Evolutionary conservation across 2,113 vertebrate species (phyloP), one percentile per base, ranked within the genome.

Genomic region (Tragelaphus imberbis): DNA sequence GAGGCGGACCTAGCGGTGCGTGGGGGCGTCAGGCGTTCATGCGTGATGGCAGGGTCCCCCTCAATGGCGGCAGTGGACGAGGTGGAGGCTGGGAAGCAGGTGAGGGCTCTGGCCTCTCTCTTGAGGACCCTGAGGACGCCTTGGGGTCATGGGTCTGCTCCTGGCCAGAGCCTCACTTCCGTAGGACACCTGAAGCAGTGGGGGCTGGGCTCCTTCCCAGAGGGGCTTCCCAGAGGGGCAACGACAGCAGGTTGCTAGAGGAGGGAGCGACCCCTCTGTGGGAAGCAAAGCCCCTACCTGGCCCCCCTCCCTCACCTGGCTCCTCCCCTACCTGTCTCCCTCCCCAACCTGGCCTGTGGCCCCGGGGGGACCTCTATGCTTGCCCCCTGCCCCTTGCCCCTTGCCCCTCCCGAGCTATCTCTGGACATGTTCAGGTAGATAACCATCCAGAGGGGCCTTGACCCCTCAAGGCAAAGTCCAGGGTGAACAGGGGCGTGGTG

Each of bases 1-100:
- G 53, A 27, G 51, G 14, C 7, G 11, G 28, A 5, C 11, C 59
- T 6, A 8, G 4, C 2, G 0, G 10, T 3, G 17, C 0, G 2
- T 61, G 36, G 25, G 30, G 84, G 23, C 16, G 2, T 49, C 17
- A 0, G 55, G n/a, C 5, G 5, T 15, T 28, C 53, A 1, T 3
- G 28, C 2, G 3, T 15, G 49, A 21, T 0, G 0, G 51, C 30
- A 28, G 49, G 36, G 17, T 14, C 71, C 47, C 2, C 2, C 2
- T 8, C 79, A 53, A 9, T 2, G 10, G 84, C 7, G 1, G 15
- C 17, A 7, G 30, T 3, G 58, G 56, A 2, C 11, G 85, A 5
- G 49, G 16, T 1, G 16, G 51, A 33, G 21, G 17, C 49, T 49
- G 44, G 14, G 40, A 15, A 33, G n/a, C 58, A 14, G 63, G 51